Evolutionary conservation across 2,113 vertebrate genomes (phyloP).

Genomic region (Chaetodon trifascialis): DNA sequence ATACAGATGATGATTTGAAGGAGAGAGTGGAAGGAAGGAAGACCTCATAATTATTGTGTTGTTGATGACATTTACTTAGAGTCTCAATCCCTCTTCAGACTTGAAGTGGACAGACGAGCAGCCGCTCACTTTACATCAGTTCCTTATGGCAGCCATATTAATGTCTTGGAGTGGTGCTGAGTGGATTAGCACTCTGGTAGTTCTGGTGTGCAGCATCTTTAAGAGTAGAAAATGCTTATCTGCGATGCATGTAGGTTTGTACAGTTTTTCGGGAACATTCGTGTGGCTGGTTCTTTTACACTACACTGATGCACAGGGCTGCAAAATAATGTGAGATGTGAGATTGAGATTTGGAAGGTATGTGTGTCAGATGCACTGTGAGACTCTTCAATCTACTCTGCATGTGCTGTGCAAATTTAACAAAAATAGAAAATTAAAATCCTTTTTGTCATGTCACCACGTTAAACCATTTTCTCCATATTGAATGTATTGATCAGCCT

Average conservation of each 20-base stretch:
- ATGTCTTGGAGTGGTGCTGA: neutral
- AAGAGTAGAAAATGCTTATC: slow-evolving; percentile 1
- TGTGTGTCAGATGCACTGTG: too few relatives aligned
- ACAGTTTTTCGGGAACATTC: neutral
- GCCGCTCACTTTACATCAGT: neutral
- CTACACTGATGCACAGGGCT: too few relatives aligned
- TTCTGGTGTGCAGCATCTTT: neutral
- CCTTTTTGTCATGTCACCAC: too few relatives aligned
- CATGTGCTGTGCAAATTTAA: too few relatives aligned
- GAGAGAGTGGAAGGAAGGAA: neutral
- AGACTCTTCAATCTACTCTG: too few relatives aligned
- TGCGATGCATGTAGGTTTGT: neutral
- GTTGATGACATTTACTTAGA: neutral
- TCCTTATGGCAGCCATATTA: slow-evolving; percentile 2
- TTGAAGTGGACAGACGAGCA: neutral
- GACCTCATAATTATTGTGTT: slow-evolving; percentile 26
- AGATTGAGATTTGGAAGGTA: too few relatives aligned
- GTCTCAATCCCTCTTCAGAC: slow-evolving; percentile 7
- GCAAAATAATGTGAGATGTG: too few relatives aligned
- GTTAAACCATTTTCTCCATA: too few relatives aligned
- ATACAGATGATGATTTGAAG: slow-evolving; percentile 18
- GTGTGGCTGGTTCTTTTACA: neutral
- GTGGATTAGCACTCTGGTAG: neutral
- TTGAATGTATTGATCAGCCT: too few relatives aligned
- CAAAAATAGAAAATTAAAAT: too few relatives aligned